These are phyloP conservation scores for Rissa tridactyla DNA, from an alignment of 2,113 vertebrate species.

Conservation along the genomic window DNA sequence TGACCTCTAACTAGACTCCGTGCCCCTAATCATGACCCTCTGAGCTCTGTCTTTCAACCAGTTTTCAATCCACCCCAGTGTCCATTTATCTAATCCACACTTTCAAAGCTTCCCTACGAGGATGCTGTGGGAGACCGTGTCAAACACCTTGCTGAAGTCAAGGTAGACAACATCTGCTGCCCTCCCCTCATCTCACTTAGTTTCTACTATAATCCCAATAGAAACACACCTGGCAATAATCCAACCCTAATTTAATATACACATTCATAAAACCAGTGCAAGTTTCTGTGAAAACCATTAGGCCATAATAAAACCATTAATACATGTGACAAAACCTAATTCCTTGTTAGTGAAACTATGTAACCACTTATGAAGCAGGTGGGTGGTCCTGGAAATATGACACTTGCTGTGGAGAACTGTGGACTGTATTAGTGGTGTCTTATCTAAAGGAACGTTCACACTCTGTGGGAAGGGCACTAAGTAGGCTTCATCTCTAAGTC, in stretches of 20 bases:
- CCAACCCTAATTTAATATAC: background rate
- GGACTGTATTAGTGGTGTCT: background rate
- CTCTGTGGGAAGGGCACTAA: background rate
- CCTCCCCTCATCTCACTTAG: background rate
- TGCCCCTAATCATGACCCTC: too few relatives aligned
- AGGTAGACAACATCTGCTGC: too few relatives aligned
- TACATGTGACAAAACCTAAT: background rate
- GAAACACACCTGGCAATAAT: background rate
- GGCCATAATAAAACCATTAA: background rate
- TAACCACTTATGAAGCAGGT: background rate
- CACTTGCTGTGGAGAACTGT: background rate
- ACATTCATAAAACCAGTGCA: background rate
- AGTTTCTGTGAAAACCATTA: background rate
- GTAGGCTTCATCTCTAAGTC: background rate
- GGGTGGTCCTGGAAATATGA: background rate
- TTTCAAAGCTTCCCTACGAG: too few relatives aligned
- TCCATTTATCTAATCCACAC: too few relatives aligned
- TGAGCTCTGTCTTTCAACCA: too few relatives aligned
- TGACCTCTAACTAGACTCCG: too few relatives aligned
- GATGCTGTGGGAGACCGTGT: too few relatives aligned
- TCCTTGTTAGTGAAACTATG: background rate
- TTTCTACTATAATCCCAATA: background rate
- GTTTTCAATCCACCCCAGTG: too few relatives aligned
- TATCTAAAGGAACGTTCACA: background rate
- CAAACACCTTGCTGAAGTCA: too few relatives aligned